Conservation (phyloP, 2,113 vertebrate genomes). For the Trachemys scripta region DNA sequence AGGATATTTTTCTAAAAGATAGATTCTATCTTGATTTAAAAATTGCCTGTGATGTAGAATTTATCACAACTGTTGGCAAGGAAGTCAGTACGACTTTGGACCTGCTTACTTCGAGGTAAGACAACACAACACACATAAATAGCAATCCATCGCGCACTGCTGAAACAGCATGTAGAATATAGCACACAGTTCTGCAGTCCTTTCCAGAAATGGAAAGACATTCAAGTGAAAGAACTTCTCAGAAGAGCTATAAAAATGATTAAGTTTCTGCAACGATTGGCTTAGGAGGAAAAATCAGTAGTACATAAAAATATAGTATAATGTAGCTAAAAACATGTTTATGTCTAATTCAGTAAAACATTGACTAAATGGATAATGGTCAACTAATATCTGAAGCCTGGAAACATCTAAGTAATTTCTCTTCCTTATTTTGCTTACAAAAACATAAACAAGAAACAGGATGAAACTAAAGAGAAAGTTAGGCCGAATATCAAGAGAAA, state of each 20-base stretch:
- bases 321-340: neutral
- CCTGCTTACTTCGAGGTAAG: neutral
- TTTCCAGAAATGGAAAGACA: neutral
- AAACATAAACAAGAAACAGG: neutral
- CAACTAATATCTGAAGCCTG: neutral
- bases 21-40: no score
- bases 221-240: fast-evolving
- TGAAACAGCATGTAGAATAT: neutral
- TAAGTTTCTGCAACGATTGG: neutral
- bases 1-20: no score
- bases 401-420: neutral
- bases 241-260: neutral
- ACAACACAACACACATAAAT: neutral
- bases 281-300: neutral
- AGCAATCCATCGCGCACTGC: neutral
- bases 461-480: neutral
- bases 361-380: neutral
- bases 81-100: neutral
- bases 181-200: neutral
- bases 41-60: no score
- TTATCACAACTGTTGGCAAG: no score
- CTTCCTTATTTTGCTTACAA: neutral
- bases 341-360: neutral
- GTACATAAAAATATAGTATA: neutral
- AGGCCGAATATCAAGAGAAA: neutral